Conservation (phyloP, 2,113 vertebrate genomes). For the Setophaga kirtlandii region DNA sequence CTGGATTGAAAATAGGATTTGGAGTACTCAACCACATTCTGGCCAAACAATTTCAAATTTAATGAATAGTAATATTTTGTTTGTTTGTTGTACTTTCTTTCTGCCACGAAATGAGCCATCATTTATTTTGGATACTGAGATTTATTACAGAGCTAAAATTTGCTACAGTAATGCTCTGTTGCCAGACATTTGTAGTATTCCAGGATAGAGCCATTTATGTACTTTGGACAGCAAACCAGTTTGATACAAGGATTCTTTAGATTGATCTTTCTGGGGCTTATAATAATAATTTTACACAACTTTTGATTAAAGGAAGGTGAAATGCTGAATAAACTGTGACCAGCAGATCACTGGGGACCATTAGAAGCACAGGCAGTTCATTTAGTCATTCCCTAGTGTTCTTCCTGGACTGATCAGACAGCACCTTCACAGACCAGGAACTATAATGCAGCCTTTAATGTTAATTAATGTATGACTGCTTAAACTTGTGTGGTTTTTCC, state of each 20-base stretch:
- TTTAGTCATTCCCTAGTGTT: neutral
- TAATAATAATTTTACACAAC: neutral
- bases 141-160: neutral
- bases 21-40: neutral
- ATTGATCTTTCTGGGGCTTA: neutral
- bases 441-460: neutral
- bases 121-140: neutral
- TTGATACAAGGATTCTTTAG: neutral
- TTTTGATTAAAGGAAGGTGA: neutral
- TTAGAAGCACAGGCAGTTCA: neutral
- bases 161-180: neutral
- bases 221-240: neutral
- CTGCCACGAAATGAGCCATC: neutral
- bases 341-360: neutral
- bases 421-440: neutral
- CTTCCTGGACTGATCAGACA: neutral
- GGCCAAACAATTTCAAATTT: slow-evolving; percentile 19
- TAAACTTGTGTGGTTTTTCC: neutral
- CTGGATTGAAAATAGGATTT: neutral
- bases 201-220: neutral
- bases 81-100: neutral
- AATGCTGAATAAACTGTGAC: neutral
- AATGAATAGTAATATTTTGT: neutral
- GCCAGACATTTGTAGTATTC: neutral
- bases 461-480: neutral